These are phyloP conservation scores for Pampusana beccarii DNA, from an alignment of 2,113 vertebrate species.

Conservation along the genomic window DNA sequence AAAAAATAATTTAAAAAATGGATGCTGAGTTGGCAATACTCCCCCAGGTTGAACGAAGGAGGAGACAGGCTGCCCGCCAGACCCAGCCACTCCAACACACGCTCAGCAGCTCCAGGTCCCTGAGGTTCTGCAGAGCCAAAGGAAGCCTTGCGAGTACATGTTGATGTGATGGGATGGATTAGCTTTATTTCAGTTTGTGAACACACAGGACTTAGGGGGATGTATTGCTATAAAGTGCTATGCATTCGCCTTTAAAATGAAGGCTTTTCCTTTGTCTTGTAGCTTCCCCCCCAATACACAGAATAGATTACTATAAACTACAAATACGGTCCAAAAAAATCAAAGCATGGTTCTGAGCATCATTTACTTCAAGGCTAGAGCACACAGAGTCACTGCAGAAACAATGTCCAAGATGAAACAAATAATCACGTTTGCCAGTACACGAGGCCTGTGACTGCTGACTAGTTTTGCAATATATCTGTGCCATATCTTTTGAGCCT, in stretches of 20 bases:
- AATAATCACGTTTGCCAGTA: background rate
- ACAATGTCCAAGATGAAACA: background rate
- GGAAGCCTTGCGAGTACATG: background rate
- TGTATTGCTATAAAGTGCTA: background rate
- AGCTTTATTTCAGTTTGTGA: background rate
- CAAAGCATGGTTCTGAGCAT: background rate
- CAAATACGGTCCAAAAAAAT: background rate
- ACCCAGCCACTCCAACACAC: background rate
- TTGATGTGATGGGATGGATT: background rate
- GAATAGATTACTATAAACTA: background rate
- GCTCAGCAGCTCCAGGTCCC: background rate
- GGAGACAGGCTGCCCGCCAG: background rate
- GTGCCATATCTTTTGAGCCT: background rate
- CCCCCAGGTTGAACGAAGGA: background rate
- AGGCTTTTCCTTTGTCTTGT: background rate
- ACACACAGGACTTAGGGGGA: background rate
- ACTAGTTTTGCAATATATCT: background rate
- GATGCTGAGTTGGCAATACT: background rate
- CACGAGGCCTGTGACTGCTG: background rate
- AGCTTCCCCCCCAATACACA: accelerated
- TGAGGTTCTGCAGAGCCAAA: background rate
- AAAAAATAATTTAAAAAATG: background rate
- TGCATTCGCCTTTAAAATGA: background rate
- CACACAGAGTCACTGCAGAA: background rate
- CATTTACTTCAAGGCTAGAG: background rate